Evolutionary conservation across 2,797 vertebrate species (phyloP).

Genomic region (Pipistrellus kuhlii): DNA sequence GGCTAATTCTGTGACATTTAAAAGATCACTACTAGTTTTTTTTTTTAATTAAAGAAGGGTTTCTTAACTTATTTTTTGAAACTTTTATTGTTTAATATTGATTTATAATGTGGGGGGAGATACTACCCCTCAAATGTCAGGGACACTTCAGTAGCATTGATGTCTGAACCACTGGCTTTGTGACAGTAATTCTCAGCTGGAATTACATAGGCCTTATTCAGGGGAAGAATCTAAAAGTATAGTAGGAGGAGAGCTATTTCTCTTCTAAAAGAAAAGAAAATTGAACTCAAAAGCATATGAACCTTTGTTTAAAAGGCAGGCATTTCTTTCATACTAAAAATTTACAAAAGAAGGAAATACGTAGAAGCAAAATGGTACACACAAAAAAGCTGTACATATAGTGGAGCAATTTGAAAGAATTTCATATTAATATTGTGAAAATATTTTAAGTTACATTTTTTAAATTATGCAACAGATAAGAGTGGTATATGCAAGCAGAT

Average conservation of each 20-base stretch:
- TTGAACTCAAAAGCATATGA: conserved; percentile 11
- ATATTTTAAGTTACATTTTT: background rate
- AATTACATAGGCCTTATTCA: background rate
- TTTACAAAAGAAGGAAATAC: background rate
- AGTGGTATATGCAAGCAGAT: background rate
- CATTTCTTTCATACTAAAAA: conserved; percentile 1
- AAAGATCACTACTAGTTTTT: background rate
- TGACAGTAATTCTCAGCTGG: background rate
- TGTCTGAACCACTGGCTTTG: background rate
- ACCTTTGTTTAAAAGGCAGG: conserved; percentile 24
- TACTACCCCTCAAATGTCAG: background rate
- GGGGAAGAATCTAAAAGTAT: background rate
- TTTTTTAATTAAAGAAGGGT: conserved; percentile 22
- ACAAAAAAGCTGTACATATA: background rate
- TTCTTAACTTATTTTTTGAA: conserved; percentile 71
- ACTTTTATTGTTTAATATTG: background rate
- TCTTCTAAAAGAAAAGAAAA: background rate
- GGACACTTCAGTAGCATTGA: background rate
- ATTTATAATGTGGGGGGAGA: background rate
- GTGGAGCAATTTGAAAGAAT: conserved; percentile 1
- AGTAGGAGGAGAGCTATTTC: background rate
- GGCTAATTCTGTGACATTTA: conserved; percentile 51
- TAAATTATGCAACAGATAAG: background rate
- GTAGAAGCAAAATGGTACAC: background rate
- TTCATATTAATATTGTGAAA: conserved; percentile 8